Evolutionary conservation across 1,140 invertebrate species (phyloP).

Genomic region (Sminthurides bifidus): DNA sequence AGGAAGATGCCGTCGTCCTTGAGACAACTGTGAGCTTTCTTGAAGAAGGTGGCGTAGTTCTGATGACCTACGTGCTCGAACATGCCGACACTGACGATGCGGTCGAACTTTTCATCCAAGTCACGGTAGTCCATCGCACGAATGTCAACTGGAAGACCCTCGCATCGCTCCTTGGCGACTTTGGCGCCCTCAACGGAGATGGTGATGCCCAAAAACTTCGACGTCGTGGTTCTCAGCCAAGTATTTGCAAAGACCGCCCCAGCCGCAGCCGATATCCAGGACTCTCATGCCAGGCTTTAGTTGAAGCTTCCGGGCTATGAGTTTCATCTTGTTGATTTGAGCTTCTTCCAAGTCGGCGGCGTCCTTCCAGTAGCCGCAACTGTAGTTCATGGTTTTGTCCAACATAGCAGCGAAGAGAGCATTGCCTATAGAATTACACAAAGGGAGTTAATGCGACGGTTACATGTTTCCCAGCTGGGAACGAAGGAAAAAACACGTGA

Average conservation of each 20-base stretch:
- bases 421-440: slow-evolving; percentile 14
- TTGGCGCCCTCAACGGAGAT: slow-evolving; percentile 3
- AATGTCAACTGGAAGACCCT: slow-evolving; percentile 11
- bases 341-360: slow-evolving; percentile 27
- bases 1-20: slow-evolving; percentile 20
- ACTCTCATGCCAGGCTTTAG: slow-evolving; percentile 11
- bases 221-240: slow-evolving; percentile 8
- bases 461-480: not conserved
- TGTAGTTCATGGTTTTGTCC: slow-evolving; percentile 28
- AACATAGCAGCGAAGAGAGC: slow-evolving; percentile 25
- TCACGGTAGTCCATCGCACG: slow-evolving; percentile 9
- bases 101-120: slow-evolving; percentile 15
- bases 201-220: slow-evolving; percentile 4
- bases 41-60: slow-evolving; percentile 20
- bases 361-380: slow-evolving; percentile 22
- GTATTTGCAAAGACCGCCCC: slow-evolving; percentile 7
- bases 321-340: slow-evolving; percentile 34
- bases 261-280: slow-evolving; percentile 13
- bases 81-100: slow-evolving; percentile 22
- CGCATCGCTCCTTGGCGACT: not conserved
- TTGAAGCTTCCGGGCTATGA: slow-evolving; percentile 25
- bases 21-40: slow-evolving; percentile 11
- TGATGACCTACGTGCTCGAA: slow-evolving; percentile 25
- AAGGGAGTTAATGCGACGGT: not conserved
- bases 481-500: too few species aligned